These are phyloP conservation scores for Andrena hattorfiana DNA, from an alignment of 2,888 invertebrate species.

Conservation along the genomic window DNA sequence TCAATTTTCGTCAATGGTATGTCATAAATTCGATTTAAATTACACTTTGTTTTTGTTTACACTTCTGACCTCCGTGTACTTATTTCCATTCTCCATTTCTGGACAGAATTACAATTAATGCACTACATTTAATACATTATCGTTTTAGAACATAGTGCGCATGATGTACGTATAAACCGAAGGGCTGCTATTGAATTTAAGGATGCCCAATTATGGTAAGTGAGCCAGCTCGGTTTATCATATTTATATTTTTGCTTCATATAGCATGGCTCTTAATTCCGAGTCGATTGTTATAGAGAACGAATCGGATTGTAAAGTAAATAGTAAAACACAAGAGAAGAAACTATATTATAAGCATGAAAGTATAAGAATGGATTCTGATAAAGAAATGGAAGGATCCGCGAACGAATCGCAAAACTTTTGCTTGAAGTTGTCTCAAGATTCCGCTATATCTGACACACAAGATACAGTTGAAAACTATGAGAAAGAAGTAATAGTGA, in stretches of 20 bases:
- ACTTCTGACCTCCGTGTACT: neutral
- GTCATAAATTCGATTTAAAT: slow-evolving; percentile 13
- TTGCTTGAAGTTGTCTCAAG: slow-evolving; percentile 68
- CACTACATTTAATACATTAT: neutral
- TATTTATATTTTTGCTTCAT: neutral
- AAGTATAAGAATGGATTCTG: neutral
- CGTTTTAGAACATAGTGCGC: neutral
- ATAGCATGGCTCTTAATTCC: neutral
- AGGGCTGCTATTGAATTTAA: slow-evolving; percentile 2
- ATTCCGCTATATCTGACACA: slow-evolving; percentile 66
- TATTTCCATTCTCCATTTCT: neutral
- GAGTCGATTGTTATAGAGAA: neutral
- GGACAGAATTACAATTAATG: neutral
- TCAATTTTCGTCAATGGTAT: neutral
- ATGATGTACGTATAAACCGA: neutral
- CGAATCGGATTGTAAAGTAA: neutral
- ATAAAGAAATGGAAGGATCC: neutral
- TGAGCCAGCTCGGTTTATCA: neutral
- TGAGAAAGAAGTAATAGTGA: slow-evolving; percentile 71
- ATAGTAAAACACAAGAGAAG: neutral
- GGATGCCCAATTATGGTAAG: slow-evolving; percentile 29
- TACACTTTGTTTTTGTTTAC: slow-evolving; percentile 35
- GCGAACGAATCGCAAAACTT: slow-evolving; percentile 69
- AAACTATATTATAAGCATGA: neutral
- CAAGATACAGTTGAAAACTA: slow-evolving; percentile 19